These are phyloP conservation scores for Antidorcas marsupialis DNA, from an alignment of 2,113 vertebrate genomes.

Conservation along the genomic window DNA sequence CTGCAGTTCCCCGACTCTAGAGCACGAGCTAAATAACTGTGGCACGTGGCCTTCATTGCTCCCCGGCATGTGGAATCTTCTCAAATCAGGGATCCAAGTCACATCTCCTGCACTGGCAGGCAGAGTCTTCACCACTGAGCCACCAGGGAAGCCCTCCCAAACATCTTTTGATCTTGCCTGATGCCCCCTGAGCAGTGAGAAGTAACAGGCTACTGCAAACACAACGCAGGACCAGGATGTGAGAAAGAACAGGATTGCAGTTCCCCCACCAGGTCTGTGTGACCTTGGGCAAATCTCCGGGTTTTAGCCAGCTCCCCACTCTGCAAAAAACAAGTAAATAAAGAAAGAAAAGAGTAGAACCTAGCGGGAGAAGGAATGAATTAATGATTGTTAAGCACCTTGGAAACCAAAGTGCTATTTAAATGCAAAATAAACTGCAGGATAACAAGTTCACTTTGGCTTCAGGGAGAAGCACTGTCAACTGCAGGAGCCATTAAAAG, in stretches of 20 bases:
- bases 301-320: not conserved
- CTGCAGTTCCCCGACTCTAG: fast-evolving
- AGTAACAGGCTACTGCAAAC: not conserved
- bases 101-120: not conserved
- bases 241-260: not conserved
- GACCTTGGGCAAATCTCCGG: not conserved
- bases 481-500: constrained; percentile 51
- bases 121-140: not conserved
- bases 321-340: not conserved
- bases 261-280: not conserved
- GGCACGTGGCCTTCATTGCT: not conserved
- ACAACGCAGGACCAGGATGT: not conserved
- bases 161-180: not conserved
- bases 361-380: not conserved
- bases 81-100: not conserved
- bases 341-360: not conserved
- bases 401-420: constrained; percentile 55
- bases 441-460: constrained; percentile 50
- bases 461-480: constrained; percentile 49
- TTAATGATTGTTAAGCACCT: constrained; percentile 35
- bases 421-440: constrained; percentile 64
- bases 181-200: not conserved
- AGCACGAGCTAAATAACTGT: not conserved
- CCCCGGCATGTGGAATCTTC: not conserved
- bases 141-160: not conserved